phyloP scores from a whole-genome alignment of 2,797 vertebrate genomes.

The Dipus sagitta region DNA sequence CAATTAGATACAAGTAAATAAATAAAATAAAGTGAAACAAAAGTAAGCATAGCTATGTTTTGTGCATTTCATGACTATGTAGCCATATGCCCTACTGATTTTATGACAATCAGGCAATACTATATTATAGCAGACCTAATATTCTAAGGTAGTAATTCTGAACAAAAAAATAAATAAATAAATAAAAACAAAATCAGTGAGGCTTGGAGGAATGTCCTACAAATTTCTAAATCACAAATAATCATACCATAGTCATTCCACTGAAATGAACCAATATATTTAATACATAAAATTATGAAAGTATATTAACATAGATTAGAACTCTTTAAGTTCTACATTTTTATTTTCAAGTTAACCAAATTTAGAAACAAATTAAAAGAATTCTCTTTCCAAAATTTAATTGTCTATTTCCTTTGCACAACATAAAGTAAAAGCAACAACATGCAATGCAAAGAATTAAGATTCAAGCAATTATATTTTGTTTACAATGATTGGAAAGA shows the following conservation, averaged over 20 bases:
- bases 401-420: background rate
- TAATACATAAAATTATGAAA: slow-evolving; percentile 43
- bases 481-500: background rate
- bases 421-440: background rate
- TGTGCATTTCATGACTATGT: slow-evolving; percentile 45
- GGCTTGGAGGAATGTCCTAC: background rate
- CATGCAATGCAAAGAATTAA: background rate
- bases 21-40: background rate
- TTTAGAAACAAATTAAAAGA: background rate
- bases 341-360: slow-evolving; percentile 17
- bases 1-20: no score
- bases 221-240: slow-evolving; percentile 30
- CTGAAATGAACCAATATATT: slow-evolving; percentile 58
- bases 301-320: background rate
- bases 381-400: slow-evolving; percentile 46
- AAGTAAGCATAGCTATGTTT: slow-evolving; percentile 9
- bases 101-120: slow-evolving; percentile 74
- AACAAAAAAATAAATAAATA: slow-evolving; percentile 48
- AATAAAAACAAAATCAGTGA: background rate
- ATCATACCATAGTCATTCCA: background rate
- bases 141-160: slow-evolving; percentile 66
- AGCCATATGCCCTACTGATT: slow-evolving; percentile 72
- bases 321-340: slow-evolving; percentile 34
- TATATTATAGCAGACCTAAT: slow-evolving; percentile 67
- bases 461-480: background rate